Base-by-base conservation (phyloP, 2,113 vertebrate species). In the Rhea americana region DNA sequence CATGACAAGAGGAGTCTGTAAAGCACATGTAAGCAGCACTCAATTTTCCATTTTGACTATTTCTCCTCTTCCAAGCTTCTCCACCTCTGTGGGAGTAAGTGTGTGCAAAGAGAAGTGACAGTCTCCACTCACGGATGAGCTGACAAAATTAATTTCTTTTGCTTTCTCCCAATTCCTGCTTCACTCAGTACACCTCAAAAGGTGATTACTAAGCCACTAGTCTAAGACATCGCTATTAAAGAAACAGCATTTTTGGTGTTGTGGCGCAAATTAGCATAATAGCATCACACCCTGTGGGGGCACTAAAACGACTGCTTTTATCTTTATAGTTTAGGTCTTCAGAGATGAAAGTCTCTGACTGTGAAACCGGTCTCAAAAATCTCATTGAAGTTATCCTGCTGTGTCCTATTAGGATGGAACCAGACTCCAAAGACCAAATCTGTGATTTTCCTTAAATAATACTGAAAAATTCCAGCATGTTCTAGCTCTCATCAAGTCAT, bases 231-330 rank as follows among this genome's bases (percentile, higher is more conserved):
- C 88, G 86, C 87, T 66, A 89, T 88, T 92, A 94, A 84, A 61
- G 32, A 61, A 92, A 79, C 45, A 75, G 79, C 82, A 67, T 90
- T 77, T 91, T 77, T 82, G 62, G 81, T 32, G 22, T 73, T 93
- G 83, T 93, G 91, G 93, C 70, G 41, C 55, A 91, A 94, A 93
- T 95, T 95, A 96, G 65, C 87, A 93, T 93, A 94, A 87, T 0
- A 0, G 59, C 85, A 95, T 94, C 89, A 89, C 75, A 94, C 93
- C 67, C 86, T 91, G 66, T 93, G 86, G 90, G 88, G 85, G 93
- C 72, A 94, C 95, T 93, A 95, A 83, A 93, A 93, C 78, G 95
- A 86, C 83, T 93, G 43, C 81, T 96, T 94, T 93, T 79, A 90
- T 91, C 45, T 16, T 91, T 90, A 90, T 67, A 68, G 65, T 85